These are phyloP conservation scores for Pygocentrus nattereri DNA, from an alignment of 2,797 vertebrate genomes.

Conservation along the genomic window DNA sequence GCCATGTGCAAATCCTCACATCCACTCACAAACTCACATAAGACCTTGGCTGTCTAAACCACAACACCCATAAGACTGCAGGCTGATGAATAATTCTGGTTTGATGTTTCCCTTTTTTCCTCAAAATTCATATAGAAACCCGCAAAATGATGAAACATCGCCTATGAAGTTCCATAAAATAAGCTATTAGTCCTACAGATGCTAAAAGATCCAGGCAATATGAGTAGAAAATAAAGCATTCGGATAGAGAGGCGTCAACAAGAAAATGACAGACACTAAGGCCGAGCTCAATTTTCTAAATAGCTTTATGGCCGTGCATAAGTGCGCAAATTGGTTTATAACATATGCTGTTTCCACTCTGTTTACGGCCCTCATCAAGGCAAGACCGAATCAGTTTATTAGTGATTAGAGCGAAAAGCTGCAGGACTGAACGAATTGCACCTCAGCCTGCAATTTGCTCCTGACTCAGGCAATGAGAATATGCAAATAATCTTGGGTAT, in stretches of 20 bases:
- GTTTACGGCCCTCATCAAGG: conserved; percentile 76
- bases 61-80: conserved; percentile 68
- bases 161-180: conserved; percentile 17
- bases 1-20: conserved; percentile 59
- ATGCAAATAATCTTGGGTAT: conserved; percentile 79
- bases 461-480: conserved; percentile 76
- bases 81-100: conserved; percentile 78
- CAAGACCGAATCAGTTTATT: conserved; percentile 77
- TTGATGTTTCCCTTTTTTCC: conserved; percentile 58
- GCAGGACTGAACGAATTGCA: conserved; percentile 75
- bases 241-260: conserved; percentile 54
- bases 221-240: conserved; percentile 24
- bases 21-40: conserved; percentile 67
- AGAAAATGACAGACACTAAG: conserved; percentile 70
- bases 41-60: conserved; percentile 71
- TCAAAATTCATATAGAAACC: conserved; percentile 38
- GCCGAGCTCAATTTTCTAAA: conserved; percentile 73
- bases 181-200: conserved; percentile 19
- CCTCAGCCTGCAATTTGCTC: conserved; percentile 77
- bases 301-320: conserved; percentile 74
- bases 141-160: neutral
- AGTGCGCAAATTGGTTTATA: conserved; percentile 75
- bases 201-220: conserved; percentile 15
- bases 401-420: conserved; percentile 78
- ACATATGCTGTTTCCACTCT: conserved; percentile 76